A percentile compares a stretch with the other conserved stretches of the same genome.
These are phyloP conservation scores for Parazoanthus atlanticus DNA, from an alignment of 92 coral and sea anemone genomes.

Conservation along the genomic window DNA sequence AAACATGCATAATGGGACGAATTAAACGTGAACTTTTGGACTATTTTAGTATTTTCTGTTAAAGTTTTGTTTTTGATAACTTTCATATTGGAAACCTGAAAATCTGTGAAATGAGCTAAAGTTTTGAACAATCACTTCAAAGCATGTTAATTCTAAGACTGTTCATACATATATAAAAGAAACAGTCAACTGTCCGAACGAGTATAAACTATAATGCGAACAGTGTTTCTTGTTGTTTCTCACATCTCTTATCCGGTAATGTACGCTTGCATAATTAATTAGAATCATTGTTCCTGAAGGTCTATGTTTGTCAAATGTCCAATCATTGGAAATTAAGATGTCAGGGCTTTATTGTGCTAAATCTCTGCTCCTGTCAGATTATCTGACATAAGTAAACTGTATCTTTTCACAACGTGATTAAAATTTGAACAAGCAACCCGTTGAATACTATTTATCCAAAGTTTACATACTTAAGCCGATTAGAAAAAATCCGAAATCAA, in stretches of 20 bases:
- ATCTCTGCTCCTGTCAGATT: slow-evolving; percentile 36
- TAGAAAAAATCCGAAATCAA: slow-evolving; percentile 48
- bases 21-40: not conserved
- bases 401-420: slow-evolving; percentile 47
- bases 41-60: not conserved
- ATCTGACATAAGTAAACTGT: slow-evolving; percentile 43
- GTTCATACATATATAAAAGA: slow-evolving; percentile 6
- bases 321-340: slow-evolving; percentile 43
- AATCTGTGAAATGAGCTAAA: not conserved
- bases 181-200: slow-evolving; percentile 30
- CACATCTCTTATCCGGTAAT: slow-evolving; percentile 30
- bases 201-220: slow-evolving; percentile 34
- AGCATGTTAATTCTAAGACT: slow-evolving; percentile 1
- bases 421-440: slow-evolving; percentile 50
- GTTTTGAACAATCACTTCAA: not conserved
- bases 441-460: slow-evolving; percentile 40
- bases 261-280: slow-evolving; percentile 51
- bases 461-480: slow-evolving; percentile 52
- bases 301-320: slow-evolving; percentile 36
- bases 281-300: slow-evolving; percentile 25
- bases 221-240: slow-evolving; percentile 38
- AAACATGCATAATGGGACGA: not conserved
- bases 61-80: not conserved
- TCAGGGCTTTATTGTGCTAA: slow-evolving; percentile 26
- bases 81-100: not conserved